These are phyloP conservation scores for Callionymus lyra DNA, from an alignment of 2,113 vertebrate species.

Conservation along the genomic window DNA sequence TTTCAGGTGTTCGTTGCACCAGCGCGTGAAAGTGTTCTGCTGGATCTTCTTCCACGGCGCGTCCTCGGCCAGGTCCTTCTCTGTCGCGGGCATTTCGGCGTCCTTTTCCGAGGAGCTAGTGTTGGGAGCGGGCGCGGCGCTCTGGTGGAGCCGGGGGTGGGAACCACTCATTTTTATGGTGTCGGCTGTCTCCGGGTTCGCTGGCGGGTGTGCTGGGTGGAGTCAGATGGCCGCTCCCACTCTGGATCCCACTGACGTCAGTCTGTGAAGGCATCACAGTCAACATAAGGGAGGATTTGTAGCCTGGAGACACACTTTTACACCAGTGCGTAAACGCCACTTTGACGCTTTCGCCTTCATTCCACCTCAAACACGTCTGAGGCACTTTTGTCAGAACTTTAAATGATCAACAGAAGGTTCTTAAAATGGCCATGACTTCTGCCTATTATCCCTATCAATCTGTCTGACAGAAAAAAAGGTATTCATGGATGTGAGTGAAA, in stretches of 20 bases:
- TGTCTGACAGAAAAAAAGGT: too few relatives aligned
- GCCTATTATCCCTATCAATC: too few relatives aligned
- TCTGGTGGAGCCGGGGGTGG: constrained; percentile 75
- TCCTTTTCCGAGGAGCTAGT: constrained; percentile 69
- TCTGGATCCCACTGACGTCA: constrained; percentile 11
- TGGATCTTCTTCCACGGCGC: constrained; percentile 82
- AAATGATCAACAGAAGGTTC: too few relatives aligned
- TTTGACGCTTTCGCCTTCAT: too few relatives aligned
- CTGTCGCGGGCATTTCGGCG: constrained; percentile 78
- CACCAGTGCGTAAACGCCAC: too few relatives aligned
- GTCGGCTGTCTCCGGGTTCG: constrained; percentile 63
- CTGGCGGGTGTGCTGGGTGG: constrained; percentile 61
- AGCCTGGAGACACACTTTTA: constrained; percentile 18
- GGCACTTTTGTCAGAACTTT: too few relatives aligned
- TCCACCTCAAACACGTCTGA: too few relatives aligned
- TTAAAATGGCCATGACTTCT: too few relatives aligned
- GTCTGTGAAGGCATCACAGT: constrained; percentile 21
- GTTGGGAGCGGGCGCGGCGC: constrained; percentile 68
- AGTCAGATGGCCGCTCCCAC: constrained; percentile 45
- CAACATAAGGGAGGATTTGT: constrained; percentile 13
- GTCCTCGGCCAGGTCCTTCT: constrained; percentile 80
- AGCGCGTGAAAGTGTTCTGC: constrained; percentile 79
- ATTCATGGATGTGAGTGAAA: too few relatives aligned
- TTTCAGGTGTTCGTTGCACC: constrained; percentile 80
- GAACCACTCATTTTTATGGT: constrained; percentile 78